Conservation (phyloP, 1,140 invertebrate species). For the Aricia agestis region DNA sequence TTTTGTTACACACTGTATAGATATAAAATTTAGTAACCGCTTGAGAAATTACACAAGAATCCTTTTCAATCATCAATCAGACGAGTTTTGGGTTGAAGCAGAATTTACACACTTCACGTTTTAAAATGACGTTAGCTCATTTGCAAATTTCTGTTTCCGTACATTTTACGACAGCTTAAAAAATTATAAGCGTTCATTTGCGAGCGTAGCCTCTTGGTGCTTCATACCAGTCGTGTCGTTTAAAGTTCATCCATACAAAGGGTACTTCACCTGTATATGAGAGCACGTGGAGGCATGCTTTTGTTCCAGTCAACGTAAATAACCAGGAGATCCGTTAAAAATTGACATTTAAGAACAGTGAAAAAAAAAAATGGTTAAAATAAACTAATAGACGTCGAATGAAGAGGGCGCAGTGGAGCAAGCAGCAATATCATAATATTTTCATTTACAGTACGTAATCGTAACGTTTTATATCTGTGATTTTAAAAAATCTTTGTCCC, state of each 20-base stretch:
- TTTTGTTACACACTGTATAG: no score
- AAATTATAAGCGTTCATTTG: not conserved
- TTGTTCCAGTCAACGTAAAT: not conserved
- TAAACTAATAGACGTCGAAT: no score
- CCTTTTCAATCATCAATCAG: no score
- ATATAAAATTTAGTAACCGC: no score
- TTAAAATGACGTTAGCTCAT: no score
- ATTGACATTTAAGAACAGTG: not conserved
- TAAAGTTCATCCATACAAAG: slow-evolving; percentile 1
- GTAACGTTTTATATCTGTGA: not conserved
- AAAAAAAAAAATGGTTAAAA: not conserved
- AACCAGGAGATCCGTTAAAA: not conserved
- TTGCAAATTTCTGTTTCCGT: not conserved
- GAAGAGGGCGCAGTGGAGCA: no score
- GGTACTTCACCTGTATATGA: slow-evolving; percentile 2
- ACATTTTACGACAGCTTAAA: not conserved
- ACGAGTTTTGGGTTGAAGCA: no score
- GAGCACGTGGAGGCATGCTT: not conserved
- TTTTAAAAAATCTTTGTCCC: not conserved
- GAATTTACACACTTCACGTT: no score
- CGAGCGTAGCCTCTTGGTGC: not conserved
- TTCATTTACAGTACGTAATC: no score
- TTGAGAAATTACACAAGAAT: no score
- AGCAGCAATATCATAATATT: no score
- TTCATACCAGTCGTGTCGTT: not conserved